Evolutionary conservation across 2,888 invertebrate species (phyloP).

Genomic region (Cryptocheilus praepositus): DNA sequence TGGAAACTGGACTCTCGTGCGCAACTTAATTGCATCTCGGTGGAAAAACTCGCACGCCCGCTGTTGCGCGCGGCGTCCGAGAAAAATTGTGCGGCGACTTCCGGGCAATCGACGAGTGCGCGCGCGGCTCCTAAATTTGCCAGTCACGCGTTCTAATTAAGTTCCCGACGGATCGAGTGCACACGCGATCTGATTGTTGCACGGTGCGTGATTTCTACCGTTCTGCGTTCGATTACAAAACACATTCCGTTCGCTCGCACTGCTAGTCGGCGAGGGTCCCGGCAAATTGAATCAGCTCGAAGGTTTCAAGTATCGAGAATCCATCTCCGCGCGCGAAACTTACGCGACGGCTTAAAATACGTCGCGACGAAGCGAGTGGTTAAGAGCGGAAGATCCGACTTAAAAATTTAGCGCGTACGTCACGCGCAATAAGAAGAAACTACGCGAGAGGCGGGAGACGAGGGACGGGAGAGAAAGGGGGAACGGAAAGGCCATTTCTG

Average conservation of each 20-base stretch:
- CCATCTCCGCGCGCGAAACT: neutral
- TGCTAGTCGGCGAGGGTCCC: no score
- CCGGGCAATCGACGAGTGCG: slow-evolving; percentile 31
- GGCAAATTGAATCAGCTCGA: no score
- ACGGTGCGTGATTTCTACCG: no score
- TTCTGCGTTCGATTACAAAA: no score
- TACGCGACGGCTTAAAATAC: neutral
- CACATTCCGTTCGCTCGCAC: no score
- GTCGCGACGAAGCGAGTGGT: no score
- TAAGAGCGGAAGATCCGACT: slow-evolving; percentile 7
- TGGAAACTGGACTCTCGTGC: slow-evolving; percentile 28
- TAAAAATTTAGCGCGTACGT: neutral
- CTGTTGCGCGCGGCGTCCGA: slow-evolving; percentile 24
- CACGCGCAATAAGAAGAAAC: no score
- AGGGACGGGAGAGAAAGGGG: neutral
- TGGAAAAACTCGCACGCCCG: slow-evolving; percentile 41
- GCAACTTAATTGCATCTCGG: slow-evolving; percentile 42
- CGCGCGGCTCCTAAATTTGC: slow-evolving; percentile 43
- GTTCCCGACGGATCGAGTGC: slow-evolving; percentile 46
- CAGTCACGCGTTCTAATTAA: slow-evolving; percentile 61
- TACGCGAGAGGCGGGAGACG: neutral
- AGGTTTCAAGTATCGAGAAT: no score
- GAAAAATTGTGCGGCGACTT: slow-evolving; percentile 34
- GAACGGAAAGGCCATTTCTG: slow-evolving; percentile 42
- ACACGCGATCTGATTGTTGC: slow-evolving; percentile 46